These are phyloP conservation scores for Oryctolagus cuniculus DNA, from an alignment of 2,113 vertebrate genomes.

Conservation along the genomic window mOryCun1.1 NC_091432.1:158453001-158453500, in stretches of 20 bases:
- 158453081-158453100: too few relatives aligned
- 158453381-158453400: conserved; percentile 11
- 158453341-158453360: conserved; percentile 59
- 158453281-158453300: too few relatives aligned
- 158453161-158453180: too few relatives aligned
- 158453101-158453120: too few relatives aligned
- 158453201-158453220: too few relatives aligned
- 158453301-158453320: background rate
- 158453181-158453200: too few relatives aligned
- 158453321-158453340: background rate
- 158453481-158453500: conserved; percentile 66
- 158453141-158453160: too few relatives aligned
- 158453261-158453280: too few relatives aligned
- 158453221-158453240: too few relatives aligned
- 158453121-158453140: too few relatives aligned
- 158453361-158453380: conserved; percentile 60
- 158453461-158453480: conserved; percentile 71
- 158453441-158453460: conserved; percentile 69
- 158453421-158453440: conserved; percentile 69
- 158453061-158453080: conserved; percentile 3
- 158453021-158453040: background rate
- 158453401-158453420: conserved; percentile 50
- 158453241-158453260: too few relatives aligned
- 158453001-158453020: conserved; percentile 32
- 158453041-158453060: background rate